Conservation (phyloP, 2,888 invertebrate genomes). For the Epirrhoe alternata region DNA sequence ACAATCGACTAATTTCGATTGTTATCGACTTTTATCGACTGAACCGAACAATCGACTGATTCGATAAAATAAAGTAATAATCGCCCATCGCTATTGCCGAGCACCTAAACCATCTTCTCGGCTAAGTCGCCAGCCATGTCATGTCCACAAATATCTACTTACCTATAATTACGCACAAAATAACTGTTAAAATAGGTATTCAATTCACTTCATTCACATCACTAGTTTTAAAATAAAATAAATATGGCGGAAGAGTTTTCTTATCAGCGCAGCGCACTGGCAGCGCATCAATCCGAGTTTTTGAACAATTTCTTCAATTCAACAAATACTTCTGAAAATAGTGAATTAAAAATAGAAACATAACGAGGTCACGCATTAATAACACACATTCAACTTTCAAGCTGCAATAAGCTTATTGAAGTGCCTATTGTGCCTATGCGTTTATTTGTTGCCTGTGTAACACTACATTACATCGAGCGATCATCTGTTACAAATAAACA, state of each 20-base stretch:
- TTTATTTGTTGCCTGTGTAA: slow-evolving; percentile 25
- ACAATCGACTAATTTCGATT: too few relatives aligned
- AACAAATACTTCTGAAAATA: slow-evolving; percentile 41
- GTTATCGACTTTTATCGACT: too few relatives aligned
- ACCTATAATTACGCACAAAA: too few relatives aligned
- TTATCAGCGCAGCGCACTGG: slow-evolving; percentile 48
- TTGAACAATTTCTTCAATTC: slow-evolving; percentile 33
- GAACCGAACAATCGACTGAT: too few relatives aligned
- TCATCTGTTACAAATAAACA: slow-evolving; percentile 57
- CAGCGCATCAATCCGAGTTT: neutral
- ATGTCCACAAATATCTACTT: too few relatives aligned
- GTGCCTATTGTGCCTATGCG: slow-evolving; percentile 38
- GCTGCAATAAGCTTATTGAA: slow-evolving; percentile 39
- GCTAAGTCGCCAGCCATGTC: too few relatives aligned
- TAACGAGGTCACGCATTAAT: slow-evolving; percentile 43
- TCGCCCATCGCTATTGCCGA: too few relatives aligned
- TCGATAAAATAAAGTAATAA: too few relatives aligned
- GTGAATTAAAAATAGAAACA: slow-evolving; percentile 45
- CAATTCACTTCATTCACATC: neutral
- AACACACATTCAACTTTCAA: slow-evolving; percentile 36
- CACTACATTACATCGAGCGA: slow-evolving; percentile 24
- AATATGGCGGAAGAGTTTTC: slow-evolving; percentile 58
- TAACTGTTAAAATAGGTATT: too few relatives aligned
- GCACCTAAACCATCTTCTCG: too few relatives aligned
- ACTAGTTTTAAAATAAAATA: neutral